A percentile compares a stretch with the other conserved stretches of the same genome.
phyloP scores from a whole-genome alignment of 2,797 vertebrate species.

The Myioborus miniatus region DNA sequence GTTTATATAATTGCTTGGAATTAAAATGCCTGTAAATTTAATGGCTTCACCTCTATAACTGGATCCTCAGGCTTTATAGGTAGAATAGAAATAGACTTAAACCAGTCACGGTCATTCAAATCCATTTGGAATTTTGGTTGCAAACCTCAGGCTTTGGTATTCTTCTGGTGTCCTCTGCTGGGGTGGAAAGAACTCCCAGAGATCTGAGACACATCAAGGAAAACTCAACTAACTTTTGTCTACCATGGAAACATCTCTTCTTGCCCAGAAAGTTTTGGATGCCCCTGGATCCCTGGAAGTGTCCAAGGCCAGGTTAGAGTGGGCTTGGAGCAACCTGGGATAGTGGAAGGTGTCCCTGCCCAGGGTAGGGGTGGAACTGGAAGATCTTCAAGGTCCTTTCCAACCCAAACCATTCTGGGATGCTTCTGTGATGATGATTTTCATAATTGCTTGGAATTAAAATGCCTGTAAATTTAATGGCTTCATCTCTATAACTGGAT shows the following conservation, averaged over 20 bases:
- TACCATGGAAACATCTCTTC: background rate
- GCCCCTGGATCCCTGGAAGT: background rate
- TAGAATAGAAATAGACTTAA: background rate
- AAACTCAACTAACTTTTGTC: background rate
- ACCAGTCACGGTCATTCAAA: background rate
- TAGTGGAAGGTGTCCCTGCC: too few relatives aligned
- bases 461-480: constrained; percentile 35
- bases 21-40: constrained; percentile 45
- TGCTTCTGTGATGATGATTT: background rate
- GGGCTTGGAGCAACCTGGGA: background rate
- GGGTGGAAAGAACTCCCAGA: background rate
- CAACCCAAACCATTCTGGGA: background rate
- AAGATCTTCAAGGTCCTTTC: background rate
- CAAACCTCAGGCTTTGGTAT: background rate
- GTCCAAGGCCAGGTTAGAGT: background rate
- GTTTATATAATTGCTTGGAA: constrained; percentile 53
- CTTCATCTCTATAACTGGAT: constrained; percentile 13
- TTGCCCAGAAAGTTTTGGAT: background rate
- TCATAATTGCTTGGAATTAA: background rate
- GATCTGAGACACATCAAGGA: background rate
- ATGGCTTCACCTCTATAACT: constrained; percentile 9
- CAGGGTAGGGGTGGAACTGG: too few relatives aligned
- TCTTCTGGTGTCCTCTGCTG: background rate
- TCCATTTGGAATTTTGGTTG: background rate
- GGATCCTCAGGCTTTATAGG: constrained; percentile 9